Conservation (phyloP, 2,888 invertebrate species). For the Napeogenes inachia region DNA sequence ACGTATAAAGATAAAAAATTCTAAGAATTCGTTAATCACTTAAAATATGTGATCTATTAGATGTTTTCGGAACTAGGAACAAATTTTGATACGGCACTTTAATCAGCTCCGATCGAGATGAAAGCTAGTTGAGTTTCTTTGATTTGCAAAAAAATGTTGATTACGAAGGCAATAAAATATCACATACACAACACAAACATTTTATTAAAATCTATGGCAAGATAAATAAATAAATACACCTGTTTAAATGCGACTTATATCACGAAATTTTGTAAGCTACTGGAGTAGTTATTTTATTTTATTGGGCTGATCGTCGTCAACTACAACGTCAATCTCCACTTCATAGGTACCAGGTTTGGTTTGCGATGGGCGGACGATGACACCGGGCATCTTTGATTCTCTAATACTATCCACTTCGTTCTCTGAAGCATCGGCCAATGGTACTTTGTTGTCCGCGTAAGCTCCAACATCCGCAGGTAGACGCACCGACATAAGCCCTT, state of each 20-base stretch:
- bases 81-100: too few relatives aligned
- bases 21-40: too few relatives aligned
- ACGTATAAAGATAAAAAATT: too few relatives aligned
- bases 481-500: conserved; percentile 83
- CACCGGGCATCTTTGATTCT: conserved; percentile 63
- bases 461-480: conserved; percentile 71
- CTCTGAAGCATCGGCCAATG: conserved; percentile 55
- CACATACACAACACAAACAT: conserved; percentile 29
- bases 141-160: not conserved
- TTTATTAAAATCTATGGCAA: conserved; percentile 62
- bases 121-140: conserved; percentile 15
- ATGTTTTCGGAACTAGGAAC: too few relatives aligned
- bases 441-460: conserved; percentile 36
- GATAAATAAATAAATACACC: conserved; percentile 49
- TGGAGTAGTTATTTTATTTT: conserved; percentile 29
- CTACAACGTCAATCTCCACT: conserved; percentile 63
- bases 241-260: conserved; percentile 41
- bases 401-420: conserved; percentile 71
- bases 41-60: too few relatives aligned
- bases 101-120: conserved; percentile 1
- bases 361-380: conserved; percentile 56
- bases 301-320: conserved; percentile 66
- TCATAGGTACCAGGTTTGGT: conserved; percentile 66
- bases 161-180: conserved; percentile 15
- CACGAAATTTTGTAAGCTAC: conserved; percentile 15